phyloP scores from a whole-genome alignment of 2,888 invertebrate species.

The Azorinus chamasolen region DNA sequence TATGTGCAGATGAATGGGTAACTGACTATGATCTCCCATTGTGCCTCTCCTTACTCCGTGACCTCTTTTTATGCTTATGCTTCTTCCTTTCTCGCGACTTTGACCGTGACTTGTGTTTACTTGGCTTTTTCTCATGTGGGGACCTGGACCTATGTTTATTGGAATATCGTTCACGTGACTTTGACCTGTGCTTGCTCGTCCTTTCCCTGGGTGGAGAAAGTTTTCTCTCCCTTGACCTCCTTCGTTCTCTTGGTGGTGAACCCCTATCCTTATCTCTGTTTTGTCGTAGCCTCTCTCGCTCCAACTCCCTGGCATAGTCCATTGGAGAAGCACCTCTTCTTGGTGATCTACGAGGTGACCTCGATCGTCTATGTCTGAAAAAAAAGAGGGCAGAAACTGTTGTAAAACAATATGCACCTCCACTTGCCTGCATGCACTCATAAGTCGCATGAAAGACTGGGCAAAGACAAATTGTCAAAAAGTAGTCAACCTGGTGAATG shows the following conservation, averaged over 20 bases:
- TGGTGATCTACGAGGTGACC: constrained; percentile 26
- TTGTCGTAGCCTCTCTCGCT: constrained; percentile 77
- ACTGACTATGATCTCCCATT: not conserved
- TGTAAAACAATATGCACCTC: no score
- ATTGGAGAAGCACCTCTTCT: constrained; percentile 33
- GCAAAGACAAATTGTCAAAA: no score
- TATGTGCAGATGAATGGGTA: no score
- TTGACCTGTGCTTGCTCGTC: constrained; percentile 35
- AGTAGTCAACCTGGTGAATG: no score
- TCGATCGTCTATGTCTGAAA: constrained; percentile 20
- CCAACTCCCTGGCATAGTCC: constrained; percentile 78
- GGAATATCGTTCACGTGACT: constrained; percentile 41
- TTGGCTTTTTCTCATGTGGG: constrained; percentile 35
- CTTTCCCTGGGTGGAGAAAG: constrained; percentile 14
- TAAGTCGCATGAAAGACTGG: no score
- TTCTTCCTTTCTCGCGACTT: constrained; percentile 38
- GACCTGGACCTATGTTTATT: constrained; percentile 63
- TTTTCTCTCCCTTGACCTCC: constrained; percentile 15
- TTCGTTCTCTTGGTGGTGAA: constrained; percentile 36
- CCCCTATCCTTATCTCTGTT: constrained; percentile 68
- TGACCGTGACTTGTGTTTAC: constrained; percentile 42
- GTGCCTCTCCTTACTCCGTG: constrained; percentile 21
- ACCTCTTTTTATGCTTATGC: constrained; percentile 33
- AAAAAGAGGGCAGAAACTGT: no score
- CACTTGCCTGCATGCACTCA: no score